Conservation (phyloP, 2,888 invertebrate species). For the Blastobasis adustella region DNA sequence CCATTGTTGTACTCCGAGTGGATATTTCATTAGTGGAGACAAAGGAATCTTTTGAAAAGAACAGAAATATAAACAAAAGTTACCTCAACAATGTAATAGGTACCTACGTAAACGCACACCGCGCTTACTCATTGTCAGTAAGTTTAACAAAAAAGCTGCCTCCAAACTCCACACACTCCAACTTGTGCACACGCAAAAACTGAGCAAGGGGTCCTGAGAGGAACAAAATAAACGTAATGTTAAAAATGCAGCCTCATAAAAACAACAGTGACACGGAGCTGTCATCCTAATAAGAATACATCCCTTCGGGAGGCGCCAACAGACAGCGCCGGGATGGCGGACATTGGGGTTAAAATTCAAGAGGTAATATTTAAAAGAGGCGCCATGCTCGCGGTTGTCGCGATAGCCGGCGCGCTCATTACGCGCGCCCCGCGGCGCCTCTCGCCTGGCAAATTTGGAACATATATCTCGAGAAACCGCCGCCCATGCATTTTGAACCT, state of each 20-base stretch:
- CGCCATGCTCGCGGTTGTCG: slow-evolving; percentile 35
- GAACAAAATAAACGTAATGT: too few species aligned
- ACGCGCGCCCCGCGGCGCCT: slow-evolving; percentile 56
- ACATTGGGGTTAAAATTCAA: slow-evolving; percentile 30
- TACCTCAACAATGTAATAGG: too few species aligned
- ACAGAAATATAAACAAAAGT: too few species aligned
- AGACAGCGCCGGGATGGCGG: background rate
- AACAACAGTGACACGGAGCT: too few species aligned
- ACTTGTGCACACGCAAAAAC: too few species aligned
- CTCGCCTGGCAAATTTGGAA: slow-evolving; percentile 37
- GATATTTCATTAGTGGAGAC: too few species aligned
- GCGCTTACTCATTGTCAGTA: background rate
- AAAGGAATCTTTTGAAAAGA: too few species aligned
- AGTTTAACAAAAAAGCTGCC: background rate
- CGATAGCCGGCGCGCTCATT: slow-evolving; percentile 53
- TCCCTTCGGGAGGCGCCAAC: background rate
- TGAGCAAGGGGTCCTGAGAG: too few species aligned
- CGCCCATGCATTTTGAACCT: slow-evolving; percentile 37
- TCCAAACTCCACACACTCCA: background rate
- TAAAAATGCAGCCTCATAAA: too few species aligned
- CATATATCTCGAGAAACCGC: slow-evolving; percentile 25
- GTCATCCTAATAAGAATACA: too few species aligned
- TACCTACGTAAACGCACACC: too few species aligned
- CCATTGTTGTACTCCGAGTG: too few species aligned
- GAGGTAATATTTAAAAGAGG: slow-evolving; percentile 48